A percentile compares a stretch with the other conserved stretches of the same genome.
Conservation (phyloP, 2,797 vertebrate genomes). For the Hylomyscus alleni region DNA sequence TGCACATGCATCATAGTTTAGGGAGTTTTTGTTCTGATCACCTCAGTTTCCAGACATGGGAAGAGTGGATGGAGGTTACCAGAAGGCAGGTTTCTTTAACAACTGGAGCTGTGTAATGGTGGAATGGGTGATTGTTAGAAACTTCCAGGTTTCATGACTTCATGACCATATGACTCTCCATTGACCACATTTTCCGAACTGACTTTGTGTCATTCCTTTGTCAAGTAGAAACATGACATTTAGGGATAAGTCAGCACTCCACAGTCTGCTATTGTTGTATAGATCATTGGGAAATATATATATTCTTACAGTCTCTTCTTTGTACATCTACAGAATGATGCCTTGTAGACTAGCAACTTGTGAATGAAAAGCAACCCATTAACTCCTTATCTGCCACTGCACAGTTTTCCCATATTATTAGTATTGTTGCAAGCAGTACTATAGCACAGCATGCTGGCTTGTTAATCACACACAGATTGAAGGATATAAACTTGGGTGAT, state of each 20-base stretch:
- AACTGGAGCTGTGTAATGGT: not conserved
- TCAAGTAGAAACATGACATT: slow-evolving; percentile 43
- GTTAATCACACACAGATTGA: not conserved
- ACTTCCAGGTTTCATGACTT: slow-evolving; percentile 71
- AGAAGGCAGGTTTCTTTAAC: slow-evolving; percentile 55
- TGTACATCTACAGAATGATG: not conserved
- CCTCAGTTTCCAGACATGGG: slow-evolving; percentile 40
- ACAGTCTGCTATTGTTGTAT: slow-evolving; percentile 50
- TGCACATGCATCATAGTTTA: not conserved
- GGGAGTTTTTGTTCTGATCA: slow-evolving; percentile 48
- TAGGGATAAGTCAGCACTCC: slow-evolving; percentile 14
- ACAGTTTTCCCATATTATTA: not conserved
- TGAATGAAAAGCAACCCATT: not conserved
- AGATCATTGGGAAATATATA: not conserved
- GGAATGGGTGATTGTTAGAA: slow-evolving; percentile 49
- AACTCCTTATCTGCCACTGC: not conserved
- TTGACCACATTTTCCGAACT: slow-evolving; percentile 58
- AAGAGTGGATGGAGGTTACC: not conserved
- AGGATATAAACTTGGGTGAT: not conserved
- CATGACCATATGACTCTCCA: slow-evolving; percentile 35
- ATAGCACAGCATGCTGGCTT: not conserved
- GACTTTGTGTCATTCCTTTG: slow-evolving; percentile 43
- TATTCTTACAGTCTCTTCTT: not conserved
- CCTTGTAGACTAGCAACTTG: not conserved
- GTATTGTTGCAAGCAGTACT: not conserved